Percentiles rank a stretch among this genome's conserved stretches.
These are phyloP conservation scores for Helicorthomorpha holstii DNA, from an alignment of 1,140 invertebrate species.

Conservation along the genomic window DNA sequence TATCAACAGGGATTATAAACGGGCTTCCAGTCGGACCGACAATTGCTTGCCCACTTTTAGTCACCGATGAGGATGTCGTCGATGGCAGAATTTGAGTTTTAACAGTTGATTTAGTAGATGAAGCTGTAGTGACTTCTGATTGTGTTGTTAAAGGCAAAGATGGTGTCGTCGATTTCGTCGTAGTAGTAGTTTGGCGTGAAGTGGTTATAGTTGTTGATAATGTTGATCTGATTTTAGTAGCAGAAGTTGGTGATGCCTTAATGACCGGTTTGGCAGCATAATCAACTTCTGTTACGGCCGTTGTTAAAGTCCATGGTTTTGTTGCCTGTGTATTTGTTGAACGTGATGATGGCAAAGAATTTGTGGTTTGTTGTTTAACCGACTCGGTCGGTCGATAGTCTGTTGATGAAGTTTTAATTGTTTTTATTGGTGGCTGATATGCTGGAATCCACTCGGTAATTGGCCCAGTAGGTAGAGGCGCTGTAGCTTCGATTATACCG, in stretches of 20 bases:
- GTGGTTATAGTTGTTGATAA: too few species aligned
- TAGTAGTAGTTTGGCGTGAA: too few species aligned
- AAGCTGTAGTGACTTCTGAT: too few species aligned
- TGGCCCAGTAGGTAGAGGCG: slow-evolving; percentile 1
- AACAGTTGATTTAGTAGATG: too few species aligned
- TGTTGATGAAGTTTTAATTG: background rate
- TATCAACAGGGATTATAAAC: slow-evolving; percentile 12
- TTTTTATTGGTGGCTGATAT: background rate
- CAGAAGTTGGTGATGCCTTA: background rate
- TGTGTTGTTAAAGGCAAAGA: too few species aligned
- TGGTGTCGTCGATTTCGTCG: background rate
- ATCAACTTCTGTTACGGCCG: background rate
- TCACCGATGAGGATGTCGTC: too few species aligned
- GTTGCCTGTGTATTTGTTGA: background rate
- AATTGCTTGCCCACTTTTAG: too few species aligned
- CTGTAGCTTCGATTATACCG: too few species aligned
- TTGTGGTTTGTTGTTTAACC: background rate
- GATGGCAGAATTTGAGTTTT: too few species aligned
- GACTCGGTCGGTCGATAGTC: background rate
- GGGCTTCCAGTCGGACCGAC: background rate
- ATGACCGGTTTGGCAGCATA: background rate
- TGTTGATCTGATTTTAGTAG: too few species aligned
- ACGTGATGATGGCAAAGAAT: background rate
- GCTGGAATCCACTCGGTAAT: slow-evolving; percentile 6
- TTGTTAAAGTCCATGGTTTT: too few species aligned